These are phyloP conservation scores for Vanacampus margaritifer DNA, from an alignment of 2,113 vertebrate genomes.

Conservation along the genomic window DNA sequence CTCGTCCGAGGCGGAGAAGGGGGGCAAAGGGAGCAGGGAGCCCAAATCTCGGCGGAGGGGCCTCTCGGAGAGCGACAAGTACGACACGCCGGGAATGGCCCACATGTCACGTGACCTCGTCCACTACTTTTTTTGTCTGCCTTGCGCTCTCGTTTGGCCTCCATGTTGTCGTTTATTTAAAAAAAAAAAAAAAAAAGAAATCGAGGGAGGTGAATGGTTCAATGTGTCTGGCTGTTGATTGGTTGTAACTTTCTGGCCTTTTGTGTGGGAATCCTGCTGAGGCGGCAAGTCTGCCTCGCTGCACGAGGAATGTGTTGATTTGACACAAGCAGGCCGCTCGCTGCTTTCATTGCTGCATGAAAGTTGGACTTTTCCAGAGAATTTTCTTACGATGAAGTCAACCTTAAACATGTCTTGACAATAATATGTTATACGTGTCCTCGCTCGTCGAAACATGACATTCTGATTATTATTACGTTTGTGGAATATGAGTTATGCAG, in stretches of 20 bases:
- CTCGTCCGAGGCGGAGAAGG: constrained; percentile 63
- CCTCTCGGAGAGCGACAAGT: constrained; percentile 70
- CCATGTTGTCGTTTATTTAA: background rate
- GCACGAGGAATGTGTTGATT: constrained; percentile 2
- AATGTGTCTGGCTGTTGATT: background rate
- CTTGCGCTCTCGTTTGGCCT: constrained; percentile 30
- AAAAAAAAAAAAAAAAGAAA: background rate
- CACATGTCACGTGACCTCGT: constrained; percentile 24
- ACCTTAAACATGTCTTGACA: too few species aligned
- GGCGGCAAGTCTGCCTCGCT: background rate
- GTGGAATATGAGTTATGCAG: too few species aligned
- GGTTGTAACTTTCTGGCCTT: background rate
- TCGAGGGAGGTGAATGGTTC: background rate
- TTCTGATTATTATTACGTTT: too few species aligned
- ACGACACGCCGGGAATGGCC: constrained; percentile 53
- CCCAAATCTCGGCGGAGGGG: constrained; percentile 54
- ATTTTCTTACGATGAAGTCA: too few species aligned
- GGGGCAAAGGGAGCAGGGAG: constrained; percentile 44
- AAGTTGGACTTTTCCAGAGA: background rate
- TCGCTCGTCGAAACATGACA: too few species aligned
- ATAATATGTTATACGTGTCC: too few species aligned
- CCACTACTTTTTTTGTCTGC: constrained; percentile 29
- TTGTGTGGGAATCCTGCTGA: background rate
- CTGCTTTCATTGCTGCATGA: background rate
- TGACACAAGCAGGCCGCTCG: background rate